phyloP scores from a whole-genome alignment of 2,888 invertebrate genomes.

The Phasia obesa region DNA sequence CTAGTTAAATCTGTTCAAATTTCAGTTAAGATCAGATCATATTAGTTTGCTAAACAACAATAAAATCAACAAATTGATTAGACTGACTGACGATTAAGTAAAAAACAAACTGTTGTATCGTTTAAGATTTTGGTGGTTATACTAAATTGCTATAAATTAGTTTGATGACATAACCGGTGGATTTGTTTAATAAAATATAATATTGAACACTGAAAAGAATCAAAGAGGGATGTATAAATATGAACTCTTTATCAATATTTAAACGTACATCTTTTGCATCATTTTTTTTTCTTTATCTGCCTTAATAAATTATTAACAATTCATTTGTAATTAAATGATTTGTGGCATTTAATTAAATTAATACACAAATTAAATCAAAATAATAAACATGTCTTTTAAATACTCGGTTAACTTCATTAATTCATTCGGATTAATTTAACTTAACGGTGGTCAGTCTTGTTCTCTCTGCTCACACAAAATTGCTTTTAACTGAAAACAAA shows the following conservation, averaged over 20 bases:
- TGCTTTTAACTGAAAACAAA: constrained; percentile 15
- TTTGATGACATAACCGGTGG: constrained; percentile 1
- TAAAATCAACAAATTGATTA: constrained; percentile 52
- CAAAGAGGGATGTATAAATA: background rate
- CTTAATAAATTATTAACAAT: constrained; percentile 13
- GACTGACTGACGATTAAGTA: constrained; percentile 29
- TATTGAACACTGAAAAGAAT: too few species aligned
- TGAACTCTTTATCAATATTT: background rate
- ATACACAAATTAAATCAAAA: constrained; percentile 26
- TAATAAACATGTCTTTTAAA: constrained; percentile 57
- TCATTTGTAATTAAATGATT: constrained; percentile 20
- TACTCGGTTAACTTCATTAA: constrained; percentile 42
- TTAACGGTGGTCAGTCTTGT: constrained; percentile 50
- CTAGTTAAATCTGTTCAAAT: constrained; percentile 30
- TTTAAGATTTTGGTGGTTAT: constrained; percentile 14
- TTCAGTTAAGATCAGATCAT: constrained; percentile 17
- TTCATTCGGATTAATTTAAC: constrained; percentile 49
- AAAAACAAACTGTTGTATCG: constrained; percentile 29
- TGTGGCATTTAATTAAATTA: constrained; percentile 27
- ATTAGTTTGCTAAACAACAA: constrained; percentile 22
- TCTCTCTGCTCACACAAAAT: constrained; percentile 47
- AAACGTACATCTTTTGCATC: background rate
- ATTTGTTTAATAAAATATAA: too few species aligned
- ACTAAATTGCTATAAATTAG: constrained; percentile 20
- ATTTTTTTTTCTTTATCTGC: background rate